Evolutionary conservation across 2,888 invertebrate genomes (phyloP).

Genomic region (Oscheius sp.): DNA sequence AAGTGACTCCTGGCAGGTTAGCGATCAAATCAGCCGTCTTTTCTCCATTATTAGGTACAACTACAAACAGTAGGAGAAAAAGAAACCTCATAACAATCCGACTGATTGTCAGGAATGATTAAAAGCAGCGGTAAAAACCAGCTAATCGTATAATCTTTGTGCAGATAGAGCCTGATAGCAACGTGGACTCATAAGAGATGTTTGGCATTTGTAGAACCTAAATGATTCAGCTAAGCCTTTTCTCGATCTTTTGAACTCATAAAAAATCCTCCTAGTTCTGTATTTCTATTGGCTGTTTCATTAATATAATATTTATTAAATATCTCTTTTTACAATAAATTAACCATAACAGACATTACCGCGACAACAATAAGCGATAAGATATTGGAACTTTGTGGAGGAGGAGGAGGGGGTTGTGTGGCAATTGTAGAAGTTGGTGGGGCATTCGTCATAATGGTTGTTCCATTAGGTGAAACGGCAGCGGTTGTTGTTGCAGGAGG

Average conservation of each 20-base stretch:
- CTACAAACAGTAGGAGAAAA: neutral
- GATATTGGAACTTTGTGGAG: neutral
- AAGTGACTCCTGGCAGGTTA: constrained; percentile 49
- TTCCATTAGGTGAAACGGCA: neutral
- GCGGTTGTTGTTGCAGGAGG: neutral
- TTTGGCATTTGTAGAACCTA: too few species aligned
- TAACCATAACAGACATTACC: neutral
- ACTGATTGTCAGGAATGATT: too few species aligned
- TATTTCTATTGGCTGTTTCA: too few species aligned
- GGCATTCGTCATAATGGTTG: neutral
- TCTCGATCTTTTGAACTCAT: too few species aligned
- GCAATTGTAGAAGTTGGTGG: neutral
- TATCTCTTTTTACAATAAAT: neutral
- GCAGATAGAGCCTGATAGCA: neutral
- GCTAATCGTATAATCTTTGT: neutral
- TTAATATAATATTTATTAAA: constrained; percentile 6
- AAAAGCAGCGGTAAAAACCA: too few species aligned
- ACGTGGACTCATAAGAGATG: neutral
- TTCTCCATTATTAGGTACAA: neutral
- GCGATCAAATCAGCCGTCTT: constrained; percentile 30
- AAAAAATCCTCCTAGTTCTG: too few species aligned
- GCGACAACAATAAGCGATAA: neutral
- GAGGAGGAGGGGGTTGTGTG: neutral
- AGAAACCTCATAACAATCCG: constrained; percentile 1
- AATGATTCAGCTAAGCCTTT: too few species aligned